These are phyloP conservation scores for Acanthurus tractus DNA, from an alignment of 2,797 vertebrate genomes.

Conservation along the genomic window DNA sequence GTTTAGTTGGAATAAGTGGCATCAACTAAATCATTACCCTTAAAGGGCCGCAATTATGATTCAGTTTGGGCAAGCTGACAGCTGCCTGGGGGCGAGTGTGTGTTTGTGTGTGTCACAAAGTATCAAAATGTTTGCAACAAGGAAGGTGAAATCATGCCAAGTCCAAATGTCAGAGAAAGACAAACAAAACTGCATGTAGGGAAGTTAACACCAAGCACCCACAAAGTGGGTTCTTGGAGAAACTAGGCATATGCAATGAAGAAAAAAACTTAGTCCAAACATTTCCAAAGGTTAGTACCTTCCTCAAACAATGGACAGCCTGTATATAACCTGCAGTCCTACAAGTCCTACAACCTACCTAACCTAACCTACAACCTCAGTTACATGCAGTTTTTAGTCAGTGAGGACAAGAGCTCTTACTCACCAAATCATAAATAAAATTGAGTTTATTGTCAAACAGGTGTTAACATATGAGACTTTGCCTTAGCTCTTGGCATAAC, in stretches of 20 bases:
- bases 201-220: neutral
- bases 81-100: conserved; percentile 7
- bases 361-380: neutral
- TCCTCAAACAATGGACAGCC: neutral
- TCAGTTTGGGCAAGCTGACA: conserved; percentile 33
- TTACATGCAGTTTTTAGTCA: neutral
- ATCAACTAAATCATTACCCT: conserved; percentile 37
- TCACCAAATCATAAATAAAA: too few species aligned
- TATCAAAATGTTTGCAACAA: conserved; percentile 21
- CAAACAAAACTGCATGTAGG: conserved; percentile 1
- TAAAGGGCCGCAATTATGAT: conserved; percentile 28
- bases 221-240: neutral
- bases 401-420: neutral
- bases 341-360: too few species aligned
- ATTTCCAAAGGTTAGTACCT: neutral
- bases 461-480: too few species aligned
- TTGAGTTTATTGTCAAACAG: too few species aligned
- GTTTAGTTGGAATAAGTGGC: conserved; percentile 34
- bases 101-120: conserved; percentile 18
- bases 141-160: conserved; percentile 26
- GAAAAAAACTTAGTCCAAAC: neutral
- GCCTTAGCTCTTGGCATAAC: too few species aligned
- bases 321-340: neutral
- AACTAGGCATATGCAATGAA: neutral
- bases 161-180: conserved; percentile 33